Base-by-base conservation (phyloP, 1,140 invertebrate genomes). In the Trinorchestia longiramus region DNA sequence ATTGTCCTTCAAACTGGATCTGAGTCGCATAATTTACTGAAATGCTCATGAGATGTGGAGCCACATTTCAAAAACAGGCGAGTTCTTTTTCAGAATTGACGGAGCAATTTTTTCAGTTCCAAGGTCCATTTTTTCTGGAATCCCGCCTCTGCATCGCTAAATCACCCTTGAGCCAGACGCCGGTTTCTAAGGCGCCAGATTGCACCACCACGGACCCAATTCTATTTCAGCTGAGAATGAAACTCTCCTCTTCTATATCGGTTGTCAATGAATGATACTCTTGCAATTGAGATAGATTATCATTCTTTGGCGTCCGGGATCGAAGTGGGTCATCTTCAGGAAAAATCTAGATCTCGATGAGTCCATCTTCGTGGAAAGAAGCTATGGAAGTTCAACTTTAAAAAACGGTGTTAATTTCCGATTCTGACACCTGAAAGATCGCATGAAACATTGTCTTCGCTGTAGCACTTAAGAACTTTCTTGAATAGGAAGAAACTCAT, bases 291-390 rank as follows among this genome's bases (percentile, higher is more conserved):
- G 28, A 43, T 41, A 90, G 88, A 90, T 90, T 90, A 90, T 90
- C 88, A 90, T 90, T 90, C 88, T 90, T 90, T 90, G 88, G 88
- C 88, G 88, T 90, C 88, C 88, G 88, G 88, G 43, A 90, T 90
- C 88, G 88, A 90, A 90, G 88, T 42, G 88, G 43, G 88, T 28
- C 28, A 11, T 90, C 88, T 41, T 17, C 88, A 42, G 47, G 47
- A 53, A 53, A 53, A 19, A 53, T 53, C 47, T 53, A 19, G 47
- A 53, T 53, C 47, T 6, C 47, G 47, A 8, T 53, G 47, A 53
- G 47, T 53, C 47, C 47, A 19, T 53, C 47, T 8, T 19, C 19
- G 6, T 53, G 47, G 19, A 19, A 53, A 19, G 47, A 6, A 53
- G 47, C 47, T 6, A 19, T 19, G 47, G 47, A 53, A 53, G 47